Base-by-base conservation (phyloP, 2,888 invertebrate species). In the Cantharis rustica region DNA sequence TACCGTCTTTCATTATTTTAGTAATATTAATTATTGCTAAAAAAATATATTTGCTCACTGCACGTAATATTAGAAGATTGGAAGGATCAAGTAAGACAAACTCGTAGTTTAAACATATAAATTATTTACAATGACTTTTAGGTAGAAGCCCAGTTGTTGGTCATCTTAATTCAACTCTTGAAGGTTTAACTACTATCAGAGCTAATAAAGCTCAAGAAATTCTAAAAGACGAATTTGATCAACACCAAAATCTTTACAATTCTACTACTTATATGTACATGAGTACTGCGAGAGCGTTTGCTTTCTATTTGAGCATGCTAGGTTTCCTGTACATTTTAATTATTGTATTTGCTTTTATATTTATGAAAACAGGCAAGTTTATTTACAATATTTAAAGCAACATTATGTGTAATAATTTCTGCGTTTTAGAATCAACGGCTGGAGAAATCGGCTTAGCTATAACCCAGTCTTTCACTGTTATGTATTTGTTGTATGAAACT, bases 131-230 rank as follows among this genome's bases (percentile, higher is more conserved):
- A 79, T 75, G 82, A 82, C 61, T 83, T 85, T 63, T 88, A 95
- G 95, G 93, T 90, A 88, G 90, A 91, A 94, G 93, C 82, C 95
- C 95, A 1, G 92, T 95, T 0, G 94, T 93, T 86, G 91, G 91
- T 1, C 94, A 95, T 83, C 87, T 95, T 68, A 93, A 91, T 81
- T 91, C 93, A n/a, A 92, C 93, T 0, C 87, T 95, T 5, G 92
- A 93, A 85, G 95, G 95, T 2, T 86, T 95, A 20, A 89, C 92
- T 16, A 94, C 94, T 0, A 93, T 95, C 15, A 88, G 95, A 80
- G 92, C 93, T 0, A 93, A 93, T 81, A 89, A 89, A 26, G 92
- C 92, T 0, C 91, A 93, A 85, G 86, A 89, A 20, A 88, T 90
- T 62, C 90, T 95, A 68, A 89, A 89, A 13, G 86, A 87, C 66